Base-by-base conservation (phyloP, 2,888 invertebrate species). In the Drosophila histrio region DNA sequence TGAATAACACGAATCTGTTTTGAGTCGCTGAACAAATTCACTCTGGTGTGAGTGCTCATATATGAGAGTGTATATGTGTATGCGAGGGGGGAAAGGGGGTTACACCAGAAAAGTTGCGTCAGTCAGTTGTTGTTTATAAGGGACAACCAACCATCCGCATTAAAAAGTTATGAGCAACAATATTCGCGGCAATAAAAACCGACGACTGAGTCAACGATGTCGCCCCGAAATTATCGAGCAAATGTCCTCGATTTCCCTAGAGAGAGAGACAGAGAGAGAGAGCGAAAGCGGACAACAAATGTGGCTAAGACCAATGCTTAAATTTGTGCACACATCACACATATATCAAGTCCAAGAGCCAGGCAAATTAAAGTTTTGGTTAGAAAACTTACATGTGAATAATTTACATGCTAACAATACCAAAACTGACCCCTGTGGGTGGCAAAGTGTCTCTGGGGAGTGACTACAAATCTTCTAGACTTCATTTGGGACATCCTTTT, bases 111-210 rank as follows among this genome's bases (percentile, higher is more conserved):
- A 49, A 58, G 66, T 57, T 50, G 72, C 54, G 65, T 52, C 38
- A 52, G 44, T n/a, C n/a, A n/a, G n/a, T n/a, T n/a, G n/a, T 77
- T 79, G 60, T 69, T 77, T 65, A 62, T 53, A 74, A 53, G 60
- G 75, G 74, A 59, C 79, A 82, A 74, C 68, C 79, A 82, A 74
- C 59, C 60, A 62, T 67, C 46, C 72, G 63, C 79, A 79, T 79
- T 79, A 75, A 79, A 79, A 79, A 79, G 76, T 82, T 79, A 79
- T 82, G 79, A 68, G 79, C 75, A 49, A 58, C 79, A 79, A 79
- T 79, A 79, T 79, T 79, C 83, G 79, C 66, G 76, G 79, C 68
- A 68, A 78, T 79, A 82, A 82, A 82, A 81, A 74, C 50, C 43
- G 64, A 77, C 81, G 81, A 67, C 57, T 44, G 54, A 54, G 43